Base-by-base conservation (phyloP, 2,888 invertebrate genomes). In the Synanthedon vespiformis region DNA sequence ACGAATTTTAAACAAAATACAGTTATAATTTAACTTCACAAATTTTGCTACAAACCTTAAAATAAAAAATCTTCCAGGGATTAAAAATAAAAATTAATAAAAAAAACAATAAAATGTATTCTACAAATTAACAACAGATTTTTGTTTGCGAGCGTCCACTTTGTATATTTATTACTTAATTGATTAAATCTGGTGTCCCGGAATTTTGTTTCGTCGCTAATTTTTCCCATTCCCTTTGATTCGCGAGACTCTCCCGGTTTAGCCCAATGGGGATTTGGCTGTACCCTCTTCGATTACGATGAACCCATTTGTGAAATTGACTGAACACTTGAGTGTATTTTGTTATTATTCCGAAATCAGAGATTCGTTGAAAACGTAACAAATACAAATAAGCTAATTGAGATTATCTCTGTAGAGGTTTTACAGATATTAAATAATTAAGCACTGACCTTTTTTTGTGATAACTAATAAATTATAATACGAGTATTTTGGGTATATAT, bases 241-340 rank as follows among this genome's bases (percentile, higher is more conserved):
- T 18, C 48, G 48, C 18, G 48, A 16, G 11, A 18, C 12, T 48
- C 48, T 12, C 18, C 16, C 16, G 22, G 12, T 48, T 16, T 16
- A 11, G 16, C 6, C 22, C 48, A 22, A 18, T 2, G 12, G 48
- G 48, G 22, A 48, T 11, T 48, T 18, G 10, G 48, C 16, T 14
- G 16, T 48, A 47, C 54, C 54, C 60, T 55, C 60, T 58, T 58
- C 62, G 61, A 61, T 61, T 61, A 63, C 56, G 40, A 55, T 56
- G 50, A 54, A 52, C 56, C 59, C 58, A 60, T 62, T 61, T 63
- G 58, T 56, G 59, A 61, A 62, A 64, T 61, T 58, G 61, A 62
- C 57, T 57, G 61, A 61, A 57, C 55, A 53, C 54, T 60, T 52
- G 55, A 59, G 49, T 44, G 44, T 48, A 48, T 22, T 48, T 48